These are phyloP conservation scores for Myathropa florea DNA, from an alignment of 2,888 invertebrate species.

Conservation along the genomic window DNA sequence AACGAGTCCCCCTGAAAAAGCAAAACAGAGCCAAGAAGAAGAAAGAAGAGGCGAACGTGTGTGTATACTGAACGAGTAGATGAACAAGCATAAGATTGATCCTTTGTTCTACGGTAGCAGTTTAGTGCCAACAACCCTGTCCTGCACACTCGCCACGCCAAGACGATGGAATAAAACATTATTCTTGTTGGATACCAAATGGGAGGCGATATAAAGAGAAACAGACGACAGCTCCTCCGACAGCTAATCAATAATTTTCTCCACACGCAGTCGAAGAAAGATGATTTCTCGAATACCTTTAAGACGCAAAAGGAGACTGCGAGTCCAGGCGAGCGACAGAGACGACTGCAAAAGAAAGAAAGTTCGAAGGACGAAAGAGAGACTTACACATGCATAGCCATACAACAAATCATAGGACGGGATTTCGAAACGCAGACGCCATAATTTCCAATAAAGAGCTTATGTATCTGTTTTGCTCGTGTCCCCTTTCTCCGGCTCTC, in stretches of 20 bases:
- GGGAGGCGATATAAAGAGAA: constrained; percentile 70
- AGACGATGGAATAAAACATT: constrained; percentile 60
- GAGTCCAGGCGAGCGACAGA: background rate
- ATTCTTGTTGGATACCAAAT: constrained; percentile 45
- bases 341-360: constrained; percentile 28
- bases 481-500: constrained; percentile 18
- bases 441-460: constrained; percentile 71
- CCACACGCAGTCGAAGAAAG: constrained; percentile 67
- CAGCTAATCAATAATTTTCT: constrained; percentile 70
- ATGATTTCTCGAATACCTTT: constrained; percentile 49
- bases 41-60: background rate
- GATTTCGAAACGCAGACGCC: constrained; percentile 70
- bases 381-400: constrained; percentile 6
- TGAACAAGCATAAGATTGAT: constrained; percentile 52
- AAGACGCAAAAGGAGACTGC: background rate
- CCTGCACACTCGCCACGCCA: constrained; percentile 35
- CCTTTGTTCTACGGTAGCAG: constrained; percentile 70
- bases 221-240: constrained; percentile 68
- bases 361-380: constrained; percentile 59
- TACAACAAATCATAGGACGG: constrained; percentile 61
- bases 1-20: background rate
- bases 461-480: constrained; percentile 17
- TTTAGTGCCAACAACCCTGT: constrained; percentile 69
- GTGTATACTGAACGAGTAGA: background rate
- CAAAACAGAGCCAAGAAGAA: constrained; percentile 7